Conservation (phyloP, 2,888 invertebrate genomes). For the Zygaena filipendulae region DNA sequence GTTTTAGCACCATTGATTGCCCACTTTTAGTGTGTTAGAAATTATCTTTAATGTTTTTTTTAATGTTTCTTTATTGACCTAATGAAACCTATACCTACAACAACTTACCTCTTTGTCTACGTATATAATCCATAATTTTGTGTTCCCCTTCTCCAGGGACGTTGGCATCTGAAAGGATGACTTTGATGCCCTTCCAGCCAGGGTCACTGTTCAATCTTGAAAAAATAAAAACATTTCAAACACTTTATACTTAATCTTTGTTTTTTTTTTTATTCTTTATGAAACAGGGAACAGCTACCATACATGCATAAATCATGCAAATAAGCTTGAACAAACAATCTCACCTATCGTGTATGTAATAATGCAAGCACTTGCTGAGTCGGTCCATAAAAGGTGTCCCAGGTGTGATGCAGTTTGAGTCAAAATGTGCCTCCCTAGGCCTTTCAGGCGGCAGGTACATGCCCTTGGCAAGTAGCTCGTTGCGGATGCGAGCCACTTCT, state of each 20-base stretch:
- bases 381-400: conserved; percentile 99
- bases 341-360: conserved; percentile 85
- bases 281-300: too few species aligned
- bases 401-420: conserved; percentile 99
- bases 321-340: too few species aligned
- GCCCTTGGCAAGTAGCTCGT: conserved; percentile 78
- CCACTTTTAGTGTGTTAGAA: too few species aligned
- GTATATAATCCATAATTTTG: conserved; percentile 99
- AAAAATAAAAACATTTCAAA: conserved; percentile 23
- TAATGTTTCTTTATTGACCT: too few species aligned
- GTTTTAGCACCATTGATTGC: too few species aligned
- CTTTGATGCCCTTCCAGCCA: conserved; percentile 94
- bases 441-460: conserved; percentile 86
- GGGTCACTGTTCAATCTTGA: conserved; percentile 88
- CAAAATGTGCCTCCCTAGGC: conserved; percentile 93
- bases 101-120: conserved; percentile 84
- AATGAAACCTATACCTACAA: too few species aligned
- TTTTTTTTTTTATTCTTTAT: too few species aligned
- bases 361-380: conserved; percentile 85
- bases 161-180: conserved; percentile 98
- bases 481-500: conserved; percentile 84
- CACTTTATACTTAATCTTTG: too few species aligned
- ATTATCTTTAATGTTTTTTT: too few species aligned
- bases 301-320: too few species aligned
- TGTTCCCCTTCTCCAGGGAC: conserved; percentile 99